Conservation (phyloP, 2,888 invertebrate genomes). For the Thereva unica region DNA sequence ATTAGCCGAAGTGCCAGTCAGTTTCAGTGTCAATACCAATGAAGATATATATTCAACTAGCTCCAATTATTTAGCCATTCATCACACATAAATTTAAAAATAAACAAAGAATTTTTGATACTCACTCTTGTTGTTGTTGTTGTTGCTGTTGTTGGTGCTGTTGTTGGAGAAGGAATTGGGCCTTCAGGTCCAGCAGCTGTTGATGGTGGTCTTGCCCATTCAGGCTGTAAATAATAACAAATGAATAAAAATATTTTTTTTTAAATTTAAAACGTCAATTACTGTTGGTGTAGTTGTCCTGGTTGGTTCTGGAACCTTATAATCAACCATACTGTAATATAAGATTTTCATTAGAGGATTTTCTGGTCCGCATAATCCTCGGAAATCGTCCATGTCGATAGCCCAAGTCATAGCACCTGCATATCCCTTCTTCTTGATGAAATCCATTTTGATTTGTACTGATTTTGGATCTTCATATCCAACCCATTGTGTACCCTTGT, state of each 20-base stretch:
- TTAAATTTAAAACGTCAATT: background rate
- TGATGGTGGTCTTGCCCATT: slow-evolving; percentile 80
- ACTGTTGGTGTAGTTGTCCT: slow-evolving; percentile 62
- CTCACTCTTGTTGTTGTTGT: slow-evolving; percentile 36
- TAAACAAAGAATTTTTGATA: too few species aligned
- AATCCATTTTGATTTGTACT: slow-evolving; percentile 87
- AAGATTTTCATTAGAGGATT: slow-evolving; percentile 77
- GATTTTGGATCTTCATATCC: slow-evolving; percentile 84
- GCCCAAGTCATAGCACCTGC: slow-evolving; percentile 93
- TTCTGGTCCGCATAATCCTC: slow-evolving; percentile 76
- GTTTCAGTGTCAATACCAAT: background rate
- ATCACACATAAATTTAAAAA: too few species aligned
- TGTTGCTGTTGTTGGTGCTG: slow-evolving; percentile 45
- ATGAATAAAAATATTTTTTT: slow-evolving; percentile 22
- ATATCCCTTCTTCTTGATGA: slow-evolving; percentile 79
- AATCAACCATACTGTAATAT: slow-evolving; percentile 71
- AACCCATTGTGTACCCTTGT: slow-evolving; percentile 88
- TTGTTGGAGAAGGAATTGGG: slow-evolving; percentile 42
- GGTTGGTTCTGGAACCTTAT: slow-evolving; percentile 70
- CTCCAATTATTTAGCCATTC: slow-evolving; percentile 44
- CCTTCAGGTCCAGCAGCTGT: slow-evolving; percentile 62
- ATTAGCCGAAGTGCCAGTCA: background rate
- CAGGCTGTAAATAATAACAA: slow-evolving; percentile 64
- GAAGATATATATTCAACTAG: background rate
- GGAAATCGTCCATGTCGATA: slow-evolving; percentile 85